A percentile compares a stretch with the other conserved stretches of the same genome.
Conservation (phyloP, 2,113 vertebrate species). For the Brachyhypopomus gauderio region DNA sequence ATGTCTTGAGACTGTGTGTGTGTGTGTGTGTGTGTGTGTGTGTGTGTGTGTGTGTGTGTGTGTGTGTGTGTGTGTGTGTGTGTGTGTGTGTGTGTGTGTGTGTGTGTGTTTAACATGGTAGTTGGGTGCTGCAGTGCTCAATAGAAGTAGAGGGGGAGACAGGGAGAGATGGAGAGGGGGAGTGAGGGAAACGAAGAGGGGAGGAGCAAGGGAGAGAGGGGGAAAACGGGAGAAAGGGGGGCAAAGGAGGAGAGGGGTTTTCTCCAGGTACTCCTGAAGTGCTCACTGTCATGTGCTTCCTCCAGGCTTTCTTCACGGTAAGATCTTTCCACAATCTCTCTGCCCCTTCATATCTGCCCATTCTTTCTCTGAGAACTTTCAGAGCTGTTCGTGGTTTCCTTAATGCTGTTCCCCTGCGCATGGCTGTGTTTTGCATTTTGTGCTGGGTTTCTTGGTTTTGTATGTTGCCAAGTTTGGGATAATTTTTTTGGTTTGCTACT, state of each 20-base stretch:
- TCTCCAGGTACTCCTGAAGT: slow-evolving; percentile 71
- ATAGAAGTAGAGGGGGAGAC: no score
- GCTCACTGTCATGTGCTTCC: slow-evolving; percentile 82
- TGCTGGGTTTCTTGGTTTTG: neutral
- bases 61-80: slow-evolving; percentile 40
- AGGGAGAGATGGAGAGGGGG: no score
- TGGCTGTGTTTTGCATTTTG: neutral
- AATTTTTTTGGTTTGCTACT: no score
- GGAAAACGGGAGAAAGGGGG: slow-evolving; percentile 65
- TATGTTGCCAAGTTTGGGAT: neutral
- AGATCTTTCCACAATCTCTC: slow-evolving; percentile 62
- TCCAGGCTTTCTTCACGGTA: slow-evolving; percentile 86
- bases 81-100: slow-evolving; percentile 44
- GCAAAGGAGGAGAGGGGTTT: slow-evolving; percentile 42
- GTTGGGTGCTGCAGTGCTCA: slow-evolving; percentile 62
- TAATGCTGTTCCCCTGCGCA: no score
- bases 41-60: slow-evolving; percentile 24
- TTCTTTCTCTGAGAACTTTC: neutral
- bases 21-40: slow-evolving; percentile 20
- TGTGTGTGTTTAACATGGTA: neutral
- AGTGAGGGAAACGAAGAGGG: slow-evolving; percentile 58
- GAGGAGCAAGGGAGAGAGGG: slow-evolving; percentile 51
- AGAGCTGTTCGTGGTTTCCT: neutral
- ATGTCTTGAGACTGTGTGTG: slow-evolving; percentile 73
- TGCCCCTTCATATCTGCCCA: neutral